Base-by-base conservation (phyloP, 2,797 vertebrate species). In the Brachyalestes nurse region DNA sequence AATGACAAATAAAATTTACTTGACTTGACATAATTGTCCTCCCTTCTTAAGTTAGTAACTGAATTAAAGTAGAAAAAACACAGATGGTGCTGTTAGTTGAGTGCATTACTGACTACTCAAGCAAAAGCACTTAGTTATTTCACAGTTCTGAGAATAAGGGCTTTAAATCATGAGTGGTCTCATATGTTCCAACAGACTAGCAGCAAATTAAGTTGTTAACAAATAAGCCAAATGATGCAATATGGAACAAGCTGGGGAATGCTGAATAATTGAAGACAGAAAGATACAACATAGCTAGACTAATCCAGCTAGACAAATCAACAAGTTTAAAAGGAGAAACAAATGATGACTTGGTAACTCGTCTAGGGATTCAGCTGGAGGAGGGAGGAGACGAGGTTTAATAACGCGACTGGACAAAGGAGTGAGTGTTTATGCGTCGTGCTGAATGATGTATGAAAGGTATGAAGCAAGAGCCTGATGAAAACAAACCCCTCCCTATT, bases 401-500 rank as follows among this genome's bases (percentile, higher is more conserved):
- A 47, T 17, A 23, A 13, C 5, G 23, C 17, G 19, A 40, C 55
- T 58, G 14, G 17, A 77, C 28, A 13, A 23, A 42, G 38, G 8
- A 19, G 49, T 40, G 12, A 38, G 47, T n/a, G 65, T 64, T 61
- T 49, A 23, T 19, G 28, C 13, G 1, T 6, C 51, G 23, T 5
- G 14, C 13, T 14, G 17, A 61, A 25, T 8, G 13, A 77, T 34
- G 19, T 17, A 21, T 47, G 14, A 69, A 25, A 60, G 4, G 49
- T 65, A 34, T 34, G 19, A 72, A 25, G 42, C 23, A 49, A 10
- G 34, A 34, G 34, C n/a, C 23, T 16, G 40, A 55, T 42, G 53
- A 78, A 80, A 80, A 80, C 40, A 78, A 75, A 70, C 40, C 47
- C 34, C 49, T 47, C 23, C 51, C 47, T 74, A 4, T 71, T 42